Conservation (phyloP, 2,113 vertebrate species). For the Nanger granti region DNA sequence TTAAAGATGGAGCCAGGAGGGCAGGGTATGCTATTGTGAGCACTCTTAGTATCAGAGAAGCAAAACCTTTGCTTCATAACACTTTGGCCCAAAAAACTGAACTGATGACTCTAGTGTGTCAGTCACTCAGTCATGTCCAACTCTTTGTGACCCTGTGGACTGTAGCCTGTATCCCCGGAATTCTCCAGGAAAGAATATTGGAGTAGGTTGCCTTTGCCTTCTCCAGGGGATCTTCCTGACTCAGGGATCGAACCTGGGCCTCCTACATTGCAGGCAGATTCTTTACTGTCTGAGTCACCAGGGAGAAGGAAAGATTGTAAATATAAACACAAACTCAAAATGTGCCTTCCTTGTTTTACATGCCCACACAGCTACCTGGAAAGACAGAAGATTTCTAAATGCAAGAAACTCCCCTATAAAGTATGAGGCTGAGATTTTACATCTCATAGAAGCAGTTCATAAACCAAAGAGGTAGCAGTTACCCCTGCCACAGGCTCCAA, state of each 20-base stretch:
- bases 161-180: neutral
- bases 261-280: neutral
- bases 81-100: neutral
- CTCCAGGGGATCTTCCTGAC: neutral
- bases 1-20: neutral
- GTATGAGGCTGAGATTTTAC: neutral
- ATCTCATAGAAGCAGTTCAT: neutral
- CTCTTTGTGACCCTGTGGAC: fast-evolving
- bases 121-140: neutral
- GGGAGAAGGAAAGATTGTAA: neutral
- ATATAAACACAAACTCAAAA: neutral
- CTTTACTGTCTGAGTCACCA: neutral
- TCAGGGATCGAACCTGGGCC: neutral
- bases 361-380: neutral
- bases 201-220: neutral
- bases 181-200: neutral
- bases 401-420: neutral
- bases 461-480: neutral
- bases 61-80: neutral
- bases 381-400: neutral
- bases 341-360: neutral
- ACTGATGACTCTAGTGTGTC: neutral
- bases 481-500: neutral
- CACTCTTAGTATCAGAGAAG: neutral
- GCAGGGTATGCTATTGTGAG: neutral